A percentile compares a stretch with the other conserved stretches of the same genome.
These are phyloP conservation scores for Caenorhabditis sp. DNA, from an alignment of 2,888 invertebrate species.

Conservation along the genomic window DNA sequence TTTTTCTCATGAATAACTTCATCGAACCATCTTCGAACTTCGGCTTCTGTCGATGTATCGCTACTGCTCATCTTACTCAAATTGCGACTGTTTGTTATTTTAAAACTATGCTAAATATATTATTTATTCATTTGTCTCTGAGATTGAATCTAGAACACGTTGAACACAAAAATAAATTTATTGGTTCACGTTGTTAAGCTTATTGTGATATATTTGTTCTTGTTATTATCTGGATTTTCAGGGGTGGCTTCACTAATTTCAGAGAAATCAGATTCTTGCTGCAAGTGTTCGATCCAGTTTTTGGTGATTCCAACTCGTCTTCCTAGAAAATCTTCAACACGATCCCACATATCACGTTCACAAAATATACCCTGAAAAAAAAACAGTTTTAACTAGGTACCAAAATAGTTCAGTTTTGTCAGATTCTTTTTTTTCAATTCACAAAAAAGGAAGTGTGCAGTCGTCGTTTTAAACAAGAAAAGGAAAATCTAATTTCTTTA, in stretches of 20 bases:
- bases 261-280: slow-evolving; percentile 18
- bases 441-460: no score
- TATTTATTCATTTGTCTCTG: slow-evolving; percentile 1
- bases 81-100: background rate
- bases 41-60: slow-evolving; percentile 20
- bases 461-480: no score
- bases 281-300: slow-evolving; percentile 34
- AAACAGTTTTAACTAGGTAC: background rate
- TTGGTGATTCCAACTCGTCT: slow-evolving; percentile 28
- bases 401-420: no score
- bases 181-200: background rate
- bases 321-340: slow-evolving; percentile 35
- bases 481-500: no score
- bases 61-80: background rate
- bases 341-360: slow-evolving; percentile 47
- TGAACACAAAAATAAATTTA: slow-evolving; percentile 7
- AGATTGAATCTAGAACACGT: background rate
- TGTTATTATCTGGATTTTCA: background rate
- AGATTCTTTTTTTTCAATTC: no score
- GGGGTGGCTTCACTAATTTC: background rate
- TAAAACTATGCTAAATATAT: slow-evolving; percentile 8
- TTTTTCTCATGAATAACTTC: slow-evolving; percentile 20
- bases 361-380: slow-evolving; percentile 37
- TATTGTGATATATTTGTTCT: background rate
- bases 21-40: slow-evolving; percentile 25